phyloP scores from a whole-genome alignment of 2,797 vertebrate species.

The Numenius phaeopus region DNA sequence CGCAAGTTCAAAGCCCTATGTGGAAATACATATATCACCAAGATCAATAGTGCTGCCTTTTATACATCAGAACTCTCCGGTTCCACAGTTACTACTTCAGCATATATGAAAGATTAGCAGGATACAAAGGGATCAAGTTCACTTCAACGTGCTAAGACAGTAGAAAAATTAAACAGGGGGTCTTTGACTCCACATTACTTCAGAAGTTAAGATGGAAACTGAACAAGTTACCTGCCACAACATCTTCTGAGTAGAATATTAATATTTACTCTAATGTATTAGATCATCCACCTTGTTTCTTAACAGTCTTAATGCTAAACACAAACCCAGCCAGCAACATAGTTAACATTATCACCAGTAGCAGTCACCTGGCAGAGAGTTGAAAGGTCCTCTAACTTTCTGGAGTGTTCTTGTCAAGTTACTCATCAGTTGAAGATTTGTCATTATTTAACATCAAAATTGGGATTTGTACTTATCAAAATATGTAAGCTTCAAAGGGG shows the following conservation, averaged over 20 bases:
- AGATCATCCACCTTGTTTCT: not conserved
- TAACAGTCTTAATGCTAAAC: not conserved
- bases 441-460: not conserved
- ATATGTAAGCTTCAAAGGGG: fast-evolving
- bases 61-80: not conserved
- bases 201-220: not conserved
- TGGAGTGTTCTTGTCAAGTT: not conserved
- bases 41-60: conserved; percentile 38
- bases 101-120: not conserved
- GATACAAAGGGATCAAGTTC: not conserved
- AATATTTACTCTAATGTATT: not conserved
- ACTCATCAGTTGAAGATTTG: not conserved
- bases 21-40: not conserved
- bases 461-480: not conserved
- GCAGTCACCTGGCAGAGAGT: not conserved
- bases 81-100: not conserved
- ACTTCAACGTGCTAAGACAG: not conserved
- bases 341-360: not conserved
- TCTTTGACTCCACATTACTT: not conserved
- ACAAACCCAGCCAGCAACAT: not conserved
- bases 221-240: not conserved
- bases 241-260: not conserved
- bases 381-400: not conserved
- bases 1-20: not conserved
- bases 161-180: not conserved